A percentile compares a stretch with the other conserved stretches of the same genome.
phyloP scores from a whole-genome alignment of 2,113 vertebrate species.

The Ascaphus truei region DNA sequence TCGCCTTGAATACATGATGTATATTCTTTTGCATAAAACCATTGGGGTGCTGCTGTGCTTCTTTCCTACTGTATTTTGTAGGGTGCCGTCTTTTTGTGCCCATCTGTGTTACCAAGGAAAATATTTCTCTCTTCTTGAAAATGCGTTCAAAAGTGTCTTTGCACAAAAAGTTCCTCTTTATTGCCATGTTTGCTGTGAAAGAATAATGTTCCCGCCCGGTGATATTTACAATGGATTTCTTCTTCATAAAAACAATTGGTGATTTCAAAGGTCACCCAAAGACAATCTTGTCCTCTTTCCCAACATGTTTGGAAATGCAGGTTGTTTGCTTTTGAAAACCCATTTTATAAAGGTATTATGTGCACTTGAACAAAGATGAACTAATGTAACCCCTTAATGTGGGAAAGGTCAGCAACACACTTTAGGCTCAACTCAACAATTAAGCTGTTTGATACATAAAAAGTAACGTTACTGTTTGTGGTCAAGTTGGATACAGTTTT shows the following conservation, averaged over 20 bases:
- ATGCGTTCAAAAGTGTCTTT: too few relatives aligned
- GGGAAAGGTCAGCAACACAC: background rate
- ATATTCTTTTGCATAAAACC: too few relatives aligned
- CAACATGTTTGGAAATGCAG: background rate
- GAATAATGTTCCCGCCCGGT: background rate
- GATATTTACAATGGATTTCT: slow-evolving; percentile 22
- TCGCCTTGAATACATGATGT: too few relatives aligned
- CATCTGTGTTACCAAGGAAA: background rate
- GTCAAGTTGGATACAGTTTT: too few relatives aligned
- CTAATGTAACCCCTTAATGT: background rate
- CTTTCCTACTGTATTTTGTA: too few relatives aligned
- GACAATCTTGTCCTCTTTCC: background rate
- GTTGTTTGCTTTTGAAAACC: background rate
- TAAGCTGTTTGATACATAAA: too few relatives aligned
- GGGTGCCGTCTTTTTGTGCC: background rate
- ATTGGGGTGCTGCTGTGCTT: too few relatives aligned
- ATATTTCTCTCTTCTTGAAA: background rate
- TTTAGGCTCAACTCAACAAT: too few relatives aligned
- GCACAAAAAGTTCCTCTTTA: too few relatives aligned
- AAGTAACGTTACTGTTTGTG: too few relatives aligned
- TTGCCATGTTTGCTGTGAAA: slow-evolving; percentile 1
- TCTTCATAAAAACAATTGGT: slow-evolving; percentile 18
- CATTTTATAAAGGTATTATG: background rate
- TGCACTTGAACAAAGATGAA: background rate
- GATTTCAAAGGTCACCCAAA: slow-evolving; percentile 10